Percentiles rank a stretch among this genome's conserved stretches.
Evolutionary conservation across 1,140 invertebrate species (phyloP).

Genomic region (Drosophila repleta): DNA sequence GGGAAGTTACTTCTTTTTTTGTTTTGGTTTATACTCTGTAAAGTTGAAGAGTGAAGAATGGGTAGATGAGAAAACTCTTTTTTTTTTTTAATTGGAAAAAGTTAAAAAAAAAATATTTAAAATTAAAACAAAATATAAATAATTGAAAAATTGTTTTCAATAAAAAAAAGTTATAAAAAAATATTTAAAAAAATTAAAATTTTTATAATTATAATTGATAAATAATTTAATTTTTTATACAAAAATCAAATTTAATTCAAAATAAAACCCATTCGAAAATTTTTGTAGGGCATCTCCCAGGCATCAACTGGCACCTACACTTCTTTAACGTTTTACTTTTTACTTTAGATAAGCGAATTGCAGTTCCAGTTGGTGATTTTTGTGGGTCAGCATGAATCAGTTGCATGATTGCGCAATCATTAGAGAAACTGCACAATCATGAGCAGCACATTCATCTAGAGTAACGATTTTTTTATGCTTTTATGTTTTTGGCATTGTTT

Average conservation of each 20-base stretch:
- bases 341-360: conserved; percentile 20
- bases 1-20: not conserved
- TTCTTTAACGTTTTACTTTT: not conserved
- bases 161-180: no score
- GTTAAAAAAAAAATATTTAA: no score
- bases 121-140: no score
- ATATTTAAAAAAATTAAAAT: no score
- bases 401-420: conserved; percentile 52
- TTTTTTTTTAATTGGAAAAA: no score
- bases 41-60: not conserved
- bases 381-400: conserved; percentile 67
- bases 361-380: conserved; percentile 37
- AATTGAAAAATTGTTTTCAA: no score
- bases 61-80: conserved; percentile 12
- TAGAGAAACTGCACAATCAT: conserved; percentile 59
- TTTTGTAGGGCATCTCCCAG: not conserved
- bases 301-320: no score
- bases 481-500: conserved; percentile 11
- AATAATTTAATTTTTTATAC: no score
- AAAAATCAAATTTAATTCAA: no score
- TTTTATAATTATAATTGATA: no score
- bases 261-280: no score
- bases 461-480: not conserved
- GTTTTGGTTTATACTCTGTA: conserved; percentile 4
- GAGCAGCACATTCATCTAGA: conserved; percentile 8